Conservation (phyloP, 2,113 vertebrate species). For the Bubo blakistoni region DNA sequence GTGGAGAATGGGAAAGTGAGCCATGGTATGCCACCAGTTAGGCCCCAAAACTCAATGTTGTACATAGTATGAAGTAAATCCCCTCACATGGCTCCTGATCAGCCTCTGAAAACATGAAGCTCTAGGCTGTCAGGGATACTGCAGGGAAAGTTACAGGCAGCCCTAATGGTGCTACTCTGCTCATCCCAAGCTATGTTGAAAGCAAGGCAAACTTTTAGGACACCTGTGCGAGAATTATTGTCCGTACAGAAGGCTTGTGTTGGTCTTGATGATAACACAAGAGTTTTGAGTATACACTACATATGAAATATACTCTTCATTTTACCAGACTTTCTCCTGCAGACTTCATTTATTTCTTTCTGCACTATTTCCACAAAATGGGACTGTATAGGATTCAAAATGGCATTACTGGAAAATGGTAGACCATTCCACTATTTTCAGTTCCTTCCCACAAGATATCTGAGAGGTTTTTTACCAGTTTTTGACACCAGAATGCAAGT, state of each 20-base stretch:
- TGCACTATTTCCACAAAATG: background rate
- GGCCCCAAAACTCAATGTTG: background rate
- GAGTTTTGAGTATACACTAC: background rate
- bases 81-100: background rate
- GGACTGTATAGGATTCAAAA: background rate
- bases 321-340: background rate
- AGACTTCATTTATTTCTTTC: background rate
- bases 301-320: background rate
- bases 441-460: background rate
- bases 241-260: background rate
- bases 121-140: background rate
- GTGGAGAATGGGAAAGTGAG: background rate
- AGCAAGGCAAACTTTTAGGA: background rate
- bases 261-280: background rate
- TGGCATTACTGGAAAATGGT: background rate
- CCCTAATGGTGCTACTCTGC: background rate
- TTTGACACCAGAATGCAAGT: background rate
- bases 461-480: background rate
- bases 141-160: background rate
- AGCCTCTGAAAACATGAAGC: background rate
- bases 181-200: background rate
- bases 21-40: background rate
- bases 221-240: rapidly evolving
- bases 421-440: background rate
- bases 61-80: background rate